Conservation (phyloP, 2,113 vertebrate species). For the Paratilapia polleni region DNA sequence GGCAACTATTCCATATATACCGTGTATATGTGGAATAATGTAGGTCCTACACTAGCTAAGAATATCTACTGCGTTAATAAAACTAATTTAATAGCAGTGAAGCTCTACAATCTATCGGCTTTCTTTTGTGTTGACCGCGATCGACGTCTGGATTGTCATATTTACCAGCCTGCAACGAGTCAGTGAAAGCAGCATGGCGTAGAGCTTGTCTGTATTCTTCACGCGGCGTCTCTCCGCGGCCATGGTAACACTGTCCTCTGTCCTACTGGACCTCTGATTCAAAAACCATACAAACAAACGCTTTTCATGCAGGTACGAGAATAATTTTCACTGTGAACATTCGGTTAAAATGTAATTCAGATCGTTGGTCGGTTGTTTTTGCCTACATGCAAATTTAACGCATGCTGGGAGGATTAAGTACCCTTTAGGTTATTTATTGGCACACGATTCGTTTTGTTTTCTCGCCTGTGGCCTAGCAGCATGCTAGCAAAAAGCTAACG, state of each 20-base stretch:
- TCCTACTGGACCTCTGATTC: constrained; percentile 25
- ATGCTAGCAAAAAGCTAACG: constrained; percentile 53
- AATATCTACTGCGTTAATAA: background rate
- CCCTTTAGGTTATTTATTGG: constrained; percentile 33
- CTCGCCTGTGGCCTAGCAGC: constrained; percentile 56
- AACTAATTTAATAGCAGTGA: background rate
- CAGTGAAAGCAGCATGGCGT: constrained; percentile 41
- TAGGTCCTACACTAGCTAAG: background rate
- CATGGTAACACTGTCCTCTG: constrained; percentile 78
- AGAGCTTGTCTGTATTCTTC: constrained; percentile 40
- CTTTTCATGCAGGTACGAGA: constrained; percentile 59
- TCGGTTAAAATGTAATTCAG: background rate
- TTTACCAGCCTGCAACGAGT: background rate
- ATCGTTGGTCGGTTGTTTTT: background rate
- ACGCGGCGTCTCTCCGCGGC: constrained; percentile 78
- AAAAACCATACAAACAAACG: constrained; percentile 11
- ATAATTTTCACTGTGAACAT: background rate
- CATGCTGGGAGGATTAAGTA: constrained; percentile 15
- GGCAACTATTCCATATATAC: too few species aligned
- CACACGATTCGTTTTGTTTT: constrained; percentile 47
- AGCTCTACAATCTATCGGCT: background rate
- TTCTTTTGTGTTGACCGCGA: background rate
- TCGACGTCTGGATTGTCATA: rapidly evolving
- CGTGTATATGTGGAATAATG: background rate
- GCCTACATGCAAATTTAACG: background rate